Base-by-base conservation (phyloP, 2,888 invertebrate genomes). In the Pollenia griseotomentosa region DNA sequence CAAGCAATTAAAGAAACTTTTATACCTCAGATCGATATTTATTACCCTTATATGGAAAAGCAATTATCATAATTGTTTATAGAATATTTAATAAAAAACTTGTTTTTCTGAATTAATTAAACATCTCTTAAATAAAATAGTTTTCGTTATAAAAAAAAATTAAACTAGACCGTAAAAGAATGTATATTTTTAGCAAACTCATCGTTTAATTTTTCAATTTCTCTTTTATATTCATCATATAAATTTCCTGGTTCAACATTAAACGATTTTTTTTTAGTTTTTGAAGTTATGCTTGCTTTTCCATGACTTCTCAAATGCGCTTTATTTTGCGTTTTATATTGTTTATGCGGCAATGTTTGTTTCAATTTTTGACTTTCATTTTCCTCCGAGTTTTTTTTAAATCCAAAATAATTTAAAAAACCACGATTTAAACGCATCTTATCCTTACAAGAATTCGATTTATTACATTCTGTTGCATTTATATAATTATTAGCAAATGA, bases 1-100 rank as follows among this genome's bases (percentile, higher is more conserved):
- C 98, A 98, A 92, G 95, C 98, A 0, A 96, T 99, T 89, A 99
- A 99, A 94, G 97, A 98, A 94, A 98, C 97, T 0, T 97, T 97
- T 91, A 96, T 96, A 11, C 97, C 97, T 0, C 94, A 97, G 65
- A 95, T 94, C 0, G 97, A 97, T 82, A 96, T 97, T 93, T 95
- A 95, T 90, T 98, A 98, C 93, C 97, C 97, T 0, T 98, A 98
- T 94, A 98, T 84, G 71, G 42, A 48, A 71, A 65, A 66, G 14
- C 1, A 23, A 59, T 40, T n/a, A 12, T 16, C 46, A 9, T 70
- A 66, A 70, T 23, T 48, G 2, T 46, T 59, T 23, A 23, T 68
- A n/a, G 42, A 71, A 42, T 2, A 33, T 33, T 33, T 33, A 33
- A 33, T 33, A 33, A 33, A 33, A 33, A 33, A 33, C 33, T 33